Base-by-base conservation (phyloP, 2,797 vertebrate genomes). In the Chelon labrosus region DNA sequence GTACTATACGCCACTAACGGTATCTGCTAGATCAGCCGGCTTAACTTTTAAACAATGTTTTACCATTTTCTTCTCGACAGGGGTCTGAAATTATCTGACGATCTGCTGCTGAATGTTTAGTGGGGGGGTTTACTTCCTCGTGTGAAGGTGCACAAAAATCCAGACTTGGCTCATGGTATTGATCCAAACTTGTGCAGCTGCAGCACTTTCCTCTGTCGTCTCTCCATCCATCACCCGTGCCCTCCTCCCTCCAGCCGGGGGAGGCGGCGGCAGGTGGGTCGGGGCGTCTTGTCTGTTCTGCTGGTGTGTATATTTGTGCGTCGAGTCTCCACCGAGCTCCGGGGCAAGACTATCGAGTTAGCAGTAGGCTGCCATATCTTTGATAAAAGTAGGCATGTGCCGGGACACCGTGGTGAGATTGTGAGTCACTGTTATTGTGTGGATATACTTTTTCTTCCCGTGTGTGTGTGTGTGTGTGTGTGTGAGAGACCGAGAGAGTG, bases 331-430 rank as follows among this genome's bases (percentile, higher is more conserved):
- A 54, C 54, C 3, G 47, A 57, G 53, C 65, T 75, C n/a, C 75
- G 46, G 1, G 7, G 72, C 11, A 20, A 50, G 77, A 73, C 70
- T 72, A 19, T 72, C 22, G n/a, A 54, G 50, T 83, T 71, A 62
- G 66, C 75, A 59, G 47, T 46, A 31, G 27, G 53, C 63, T 70
- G 79, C 85, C 86, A 82, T n/a, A 12, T 22, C 31, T 73, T 38
- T 75, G 73, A 83, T 73, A 68, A 76, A 79, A 79, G 62, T 46
- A 75, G 70, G 49, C 51, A 65, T 66, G 54, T 84, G 75, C 76
- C 74, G 68, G 77, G 68, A 77, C 82, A 80, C 47, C 54, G 1
- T 10, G 3, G 62, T 38, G 38, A 75, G 80, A 86, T 70, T 64
- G 35, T 75, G 78, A 83, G 59, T 87, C 74, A 80, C 20, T 68